Base-by-base conservation (phyloP, 2,888 invertebrate species). In the Melanophora roralis region DNA sequence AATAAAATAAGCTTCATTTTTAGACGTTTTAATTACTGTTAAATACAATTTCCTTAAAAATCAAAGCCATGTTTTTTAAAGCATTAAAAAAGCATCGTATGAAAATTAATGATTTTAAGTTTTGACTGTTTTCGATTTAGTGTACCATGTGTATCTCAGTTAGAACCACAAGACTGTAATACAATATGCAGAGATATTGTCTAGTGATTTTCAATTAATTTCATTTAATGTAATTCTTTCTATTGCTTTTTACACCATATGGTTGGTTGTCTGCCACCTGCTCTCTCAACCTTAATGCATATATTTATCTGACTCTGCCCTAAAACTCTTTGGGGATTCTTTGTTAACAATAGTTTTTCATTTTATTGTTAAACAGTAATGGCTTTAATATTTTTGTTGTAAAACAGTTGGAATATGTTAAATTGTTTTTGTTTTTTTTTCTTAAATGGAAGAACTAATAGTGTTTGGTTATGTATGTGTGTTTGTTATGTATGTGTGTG, bases 171-270 rank as follows among this genome's bases (percentile, higher is more conserved):
- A 47, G n/a, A 47, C 6, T 47, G n/a, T 47, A 62, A 8, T 16
- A 11, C 21, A 23, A 14, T 19, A 45, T 38, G 67, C 36, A 32
- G 67, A n/a, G n/a, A n/a, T n/a, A 74, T 60, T 78, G 57, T 59
- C 47, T 57, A 64, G 51, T 72, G 65, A 69, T 81, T 69, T 81
- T 81, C 83, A 85, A 85, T 86, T 85, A 86, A 85, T 84, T 84
- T 84, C 84, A 83, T 85, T 83, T 83, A 84, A 85, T 85, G 85
- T 83, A 84, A 83, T 84, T 82, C 64, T 60, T 69, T 43, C 45
- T 14, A 45, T 14, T 32, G 9, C 32, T n/a, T 67, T 55, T 60
- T 55, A 34, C 9, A 45, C 12, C 36, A 72, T 60, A 62, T 62
- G 67, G 60, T 57, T 12, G 27, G 40, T 38, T 34, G 49, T 8